Evolutionary conservation across 2,113 vertebrate species (phyloP).

Genomic region (Telmatochromis bifrenatus): DNA sequence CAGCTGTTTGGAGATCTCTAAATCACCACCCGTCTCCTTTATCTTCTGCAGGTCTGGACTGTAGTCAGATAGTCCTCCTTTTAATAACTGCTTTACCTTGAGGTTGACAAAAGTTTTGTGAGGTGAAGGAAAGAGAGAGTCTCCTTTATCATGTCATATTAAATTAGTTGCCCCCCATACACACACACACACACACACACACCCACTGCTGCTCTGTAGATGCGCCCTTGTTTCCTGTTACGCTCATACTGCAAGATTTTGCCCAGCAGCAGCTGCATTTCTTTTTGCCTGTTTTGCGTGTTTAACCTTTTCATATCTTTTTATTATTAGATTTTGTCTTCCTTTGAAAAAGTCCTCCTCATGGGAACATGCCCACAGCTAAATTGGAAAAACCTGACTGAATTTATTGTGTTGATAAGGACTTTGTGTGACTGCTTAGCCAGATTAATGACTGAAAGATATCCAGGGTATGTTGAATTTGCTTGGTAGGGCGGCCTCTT

Average conservation of each 20-base stretch:
- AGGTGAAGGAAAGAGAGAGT: background rate
- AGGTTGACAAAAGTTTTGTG: background rate
- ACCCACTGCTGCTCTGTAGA: background rate
- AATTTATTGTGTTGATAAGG: background rate
- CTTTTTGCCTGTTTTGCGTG: background rate
- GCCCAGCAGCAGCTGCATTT: background rate
- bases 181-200: background rate
- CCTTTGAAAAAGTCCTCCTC: background rate
- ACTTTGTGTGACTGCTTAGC: background rate
- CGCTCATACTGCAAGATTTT: background rate
- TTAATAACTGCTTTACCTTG: background rate
- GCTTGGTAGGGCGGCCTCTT: background rate
- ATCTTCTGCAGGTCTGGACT: background rate
- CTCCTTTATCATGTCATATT: background rate
- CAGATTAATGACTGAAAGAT: background rate
- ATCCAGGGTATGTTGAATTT: background rate
- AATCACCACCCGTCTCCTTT: background rate
- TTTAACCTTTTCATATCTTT: background rate
- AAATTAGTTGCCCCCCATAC: background rate
- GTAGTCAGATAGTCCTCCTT: background rate
- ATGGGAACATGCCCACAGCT: background rate
- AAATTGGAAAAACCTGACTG: background rate
- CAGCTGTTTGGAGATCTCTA: background rate
- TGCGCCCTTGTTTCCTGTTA: background rate
- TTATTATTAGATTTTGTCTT: background rate